These are phyloP conservation scores for Willisornis vidua DNA, from an alignment of 2,113 vertebrate genomes.

Conservation along the genomic window DNA sequence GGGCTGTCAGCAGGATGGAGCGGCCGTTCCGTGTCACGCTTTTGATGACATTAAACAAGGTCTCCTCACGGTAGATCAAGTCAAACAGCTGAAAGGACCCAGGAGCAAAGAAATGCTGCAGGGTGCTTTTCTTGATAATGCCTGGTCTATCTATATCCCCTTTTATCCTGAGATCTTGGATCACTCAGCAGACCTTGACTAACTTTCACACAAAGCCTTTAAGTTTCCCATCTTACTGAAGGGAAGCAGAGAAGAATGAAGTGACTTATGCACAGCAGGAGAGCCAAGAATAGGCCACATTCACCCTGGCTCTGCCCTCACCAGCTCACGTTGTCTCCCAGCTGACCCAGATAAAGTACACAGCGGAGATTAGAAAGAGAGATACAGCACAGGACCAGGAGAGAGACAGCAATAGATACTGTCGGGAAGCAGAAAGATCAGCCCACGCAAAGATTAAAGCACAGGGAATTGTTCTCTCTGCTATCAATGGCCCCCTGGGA, in stretches of 20 bases:
- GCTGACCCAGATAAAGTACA: slow-evolving; percentile 40
- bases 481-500: background rate
- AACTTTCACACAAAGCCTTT: slow-evolving; percentile 12
- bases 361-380: background rate
- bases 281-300: slow-evolving; percentile 24
- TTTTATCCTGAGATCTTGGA: background rate
- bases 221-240: background rate
- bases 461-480: background rate
- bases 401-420: background rate
- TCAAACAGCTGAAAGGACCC: slow-evolving; percentile 87
- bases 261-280: slow-evolving; percentile 7
- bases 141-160: background rate
- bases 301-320: background rate
- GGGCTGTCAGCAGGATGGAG: slow-evolving; percentile 95
- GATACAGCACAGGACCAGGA: background rate
- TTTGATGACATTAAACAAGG: slow-evolving; percentile 97
- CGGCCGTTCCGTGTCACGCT: slow-evolving; percentile 96
- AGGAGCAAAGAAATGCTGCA: background rate
- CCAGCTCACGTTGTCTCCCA: slow-evolving; percentile 33
- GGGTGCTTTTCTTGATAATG: background rate
- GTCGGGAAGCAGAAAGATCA: background rate
- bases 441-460: background rate
- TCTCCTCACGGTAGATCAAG: slow-evolving; percentile 97
- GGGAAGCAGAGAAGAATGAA: slow-evolving; percentile 18
- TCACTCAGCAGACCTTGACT: background rate